Conservation (phyloP, 2,113 vertebrate genomes). For the Nipponia nippon region DNA sequence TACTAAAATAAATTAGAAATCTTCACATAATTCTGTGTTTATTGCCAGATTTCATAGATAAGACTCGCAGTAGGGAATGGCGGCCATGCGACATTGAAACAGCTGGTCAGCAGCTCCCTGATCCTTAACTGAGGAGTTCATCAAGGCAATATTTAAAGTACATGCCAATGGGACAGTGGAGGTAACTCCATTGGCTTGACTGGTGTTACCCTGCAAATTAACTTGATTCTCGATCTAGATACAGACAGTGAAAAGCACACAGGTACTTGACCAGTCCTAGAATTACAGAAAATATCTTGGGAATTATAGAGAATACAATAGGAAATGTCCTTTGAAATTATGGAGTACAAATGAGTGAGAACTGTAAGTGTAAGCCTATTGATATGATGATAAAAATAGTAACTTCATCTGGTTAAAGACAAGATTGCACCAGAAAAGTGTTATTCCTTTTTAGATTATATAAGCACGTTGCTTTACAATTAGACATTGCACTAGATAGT, state of each 20-base stretch:
- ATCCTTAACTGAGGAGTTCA: neutral
- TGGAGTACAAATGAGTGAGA: neutral
- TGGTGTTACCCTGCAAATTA: neutral
- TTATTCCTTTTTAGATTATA: neutral
- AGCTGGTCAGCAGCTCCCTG: neutral
- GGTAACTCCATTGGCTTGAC: neutral
- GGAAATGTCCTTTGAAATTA: neutral
- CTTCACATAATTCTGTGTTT: neutral
- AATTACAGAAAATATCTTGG: neutral
- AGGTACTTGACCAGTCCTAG: neutral
- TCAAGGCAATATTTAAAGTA: neutral
- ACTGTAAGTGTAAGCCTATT: neutral
- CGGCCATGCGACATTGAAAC: neutral
- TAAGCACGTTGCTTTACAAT: neutral
- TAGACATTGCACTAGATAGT: neutral
- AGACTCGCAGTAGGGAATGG: neutral
- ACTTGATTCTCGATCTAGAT: neutral
- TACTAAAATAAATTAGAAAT: neutral
- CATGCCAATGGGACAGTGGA: neutral
- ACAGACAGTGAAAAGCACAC: neutral
- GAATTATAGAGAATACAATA: neutral
- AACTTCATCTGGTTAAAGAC: neutral
- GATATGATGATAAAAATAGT: neutral
- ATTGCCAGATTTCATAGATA: neutral
- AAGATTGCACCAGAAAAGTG: neutral